Evolutionary conservation across 2,113 vertebrate genomes (phyloP), one percentile per base, ranked within the genome.

Genomic region (Noctilio leporinus): DNA sequence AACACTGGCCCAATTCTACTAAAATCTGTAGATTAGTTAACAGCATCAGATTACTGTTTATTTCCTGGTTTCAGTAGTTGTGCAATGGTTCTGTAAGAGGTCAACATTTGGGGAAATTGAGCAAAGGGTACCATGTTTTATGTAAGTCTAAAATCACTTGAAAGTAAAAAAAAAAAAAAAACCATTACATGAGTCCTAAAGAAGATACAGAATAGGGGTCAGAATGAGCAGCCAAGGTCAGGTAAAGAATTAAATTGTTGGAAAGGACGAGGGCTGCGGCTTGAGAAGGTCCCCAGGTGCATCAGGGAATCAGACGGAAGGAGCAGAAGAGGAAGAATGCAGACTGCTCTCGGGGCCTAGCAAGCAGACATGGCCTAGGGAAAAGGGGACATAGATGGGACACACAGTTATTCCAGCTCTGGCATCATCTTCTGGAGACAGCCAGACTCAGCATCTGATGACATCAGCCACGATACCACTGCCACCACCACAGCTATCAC

Each of bases 171-270:
- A 19, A 35, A 28, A 30, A 45, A 17, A 2, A 17, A 24, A n/a
- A n/a, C n/a, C n/a, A n/a, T 76, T 83, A 69, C 57, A 51, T 49
- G 12, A 35, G 30, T 45, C 84, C 91, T 43, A 33, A 87, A 57
- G 14, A 94, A 85, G 75, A 86, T 26, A 43, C 12, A 93, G 84
- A 43, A 47, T 35, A 92, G 12, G 47, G 69, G n/a, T 82, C 33
- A 43, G 45, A 93, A 92, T n/a, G 43, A 89, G 30, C 90, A 67
- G 28, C 30, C 6, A 16, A 45, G 14, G n/a, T 70, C 28, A 45
- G 30, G 65, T 53, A 47, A 81, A 86, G 64, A 51, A 43, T 59
- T 55, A 82, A 43, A 22, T 77, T 33, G 49, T 53, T 69, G 7
- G 28, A n/a, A 67, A 16, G 17, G 47, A 93, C 38, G 24, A 86